Percentiles rank a stretch among this genome's conserved stretches.
Evolutionary conservation across 2,113 vertebrate species (phyloP).

Genomic region (Saguinus midas): DNA sequence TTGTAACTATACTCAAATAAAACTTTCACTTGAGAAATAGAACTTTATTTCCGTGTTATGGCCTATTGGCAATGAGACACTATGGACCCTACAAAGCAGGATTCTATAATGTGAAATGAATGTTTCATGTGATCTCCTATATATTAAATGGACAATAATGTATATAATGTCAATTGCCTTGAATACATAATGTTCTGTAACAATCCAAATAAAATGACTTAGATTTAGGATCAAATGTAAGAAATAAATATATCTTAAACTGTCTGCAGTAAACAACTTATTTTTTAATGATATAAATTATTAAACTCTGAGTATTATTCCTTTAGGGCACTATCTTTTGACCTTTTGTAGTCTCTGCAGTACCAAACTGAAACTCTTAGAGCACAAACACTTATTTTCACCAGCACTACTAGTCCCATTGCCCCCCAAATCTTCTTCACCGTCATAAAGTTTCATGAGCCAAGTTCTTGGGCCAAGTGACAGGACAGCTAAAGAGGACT

Average conservation of each 20-base stretch:
- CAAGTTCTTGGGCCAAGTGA: neutral
- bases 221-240: neutral
- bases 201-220: neutral
- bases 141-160: neutral
- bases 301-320: neutral
- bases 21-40: neutral
- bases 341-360: neutral
- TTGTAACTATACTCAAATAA: constrained; percentile 8
- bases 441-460: neutral
- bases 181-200: neutral
- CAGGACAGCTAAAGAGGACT: neutral
- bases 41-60: neutral
- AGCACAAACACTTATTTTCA: neutral
- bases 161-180: neutral
- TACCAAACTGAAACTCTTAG: neutral
- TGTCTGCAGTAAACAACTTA: neutral
- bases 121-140: neutral
- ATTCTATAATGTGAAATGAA: neutral
- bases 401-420: fast-evolving
- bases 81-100: fast-evolving
- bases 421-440: neutral
- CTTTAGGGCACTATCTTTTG: neutral
- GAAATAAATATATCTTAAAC: neutral
- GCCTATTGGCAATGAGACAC: neutral
- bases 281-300: neutral